These are phyloP conservation scores for Ochotona princeps DNA, from an alignment of 2,113 vertebrate genomes.

Conservation along the genomic window DNA sequence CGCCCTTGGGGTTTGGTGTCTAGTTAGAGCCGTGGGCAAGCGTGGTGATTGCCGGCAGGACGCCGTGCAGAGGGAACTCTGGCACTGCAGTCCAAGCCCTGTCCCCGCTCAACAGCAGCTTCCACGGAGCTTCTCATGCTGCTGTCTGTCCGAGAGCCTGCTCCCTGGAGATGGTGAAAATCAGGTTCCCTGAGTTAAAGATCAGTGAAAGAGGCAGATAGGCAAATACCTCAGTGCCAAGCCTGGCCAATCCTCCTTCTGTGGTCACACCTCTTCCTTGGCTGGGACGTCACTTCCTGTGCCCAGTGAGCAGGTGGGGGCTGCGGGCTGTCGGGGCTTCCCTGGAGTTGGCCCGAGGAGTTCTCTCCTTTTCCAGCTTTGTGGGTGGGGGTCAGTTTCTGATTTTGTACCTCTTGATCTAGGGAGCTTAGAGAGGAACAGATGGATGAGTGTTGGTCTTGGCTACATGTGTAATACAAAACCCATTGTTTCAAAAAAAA, in stretches of 20 bases:
- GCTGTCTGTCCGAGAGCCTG: not conserved
- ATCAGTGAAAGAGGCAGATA: not conserved
- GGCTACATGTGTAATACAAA: too few species aligned
- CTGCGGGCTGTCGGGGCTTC: not conserved
- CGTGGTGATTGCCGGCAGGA: too few species aligned
- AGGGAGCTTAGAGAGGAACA: too few species aligned
- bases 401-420: not conserved
- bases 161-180: not conserved
- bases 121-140: not conserved
- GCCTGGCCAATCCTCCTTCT: rapidly evolving
- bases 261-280: rapidly evolving
- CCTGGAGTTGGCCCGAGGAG: too few species aligned
- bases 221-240: not conserved
- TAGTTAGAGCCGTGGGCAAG: too few species aligned
- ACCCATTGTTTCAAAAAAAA: not conserved
- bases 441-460: too few species aligned
- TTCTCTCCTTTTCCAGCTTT: not conserved
- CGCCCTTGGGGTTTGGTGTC: too few species aligned
- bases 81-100: not conserved
- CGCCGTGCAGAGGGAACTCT: too few species aligned
- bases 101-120: not conserved
- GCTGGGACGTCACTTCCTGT: not conserved
- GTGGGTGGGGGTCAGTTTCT: too few species aligned
- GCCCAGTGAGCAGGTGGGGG: not conserved
- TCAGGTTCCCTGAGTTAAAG: not conserved